A percentile compares a stretch with the other conserved stretches of the same genome.
phyloP scores from a whole-genome alignment of 1,140 invertebrate genomes.

The Ceratosolen solmsi region DNA sequence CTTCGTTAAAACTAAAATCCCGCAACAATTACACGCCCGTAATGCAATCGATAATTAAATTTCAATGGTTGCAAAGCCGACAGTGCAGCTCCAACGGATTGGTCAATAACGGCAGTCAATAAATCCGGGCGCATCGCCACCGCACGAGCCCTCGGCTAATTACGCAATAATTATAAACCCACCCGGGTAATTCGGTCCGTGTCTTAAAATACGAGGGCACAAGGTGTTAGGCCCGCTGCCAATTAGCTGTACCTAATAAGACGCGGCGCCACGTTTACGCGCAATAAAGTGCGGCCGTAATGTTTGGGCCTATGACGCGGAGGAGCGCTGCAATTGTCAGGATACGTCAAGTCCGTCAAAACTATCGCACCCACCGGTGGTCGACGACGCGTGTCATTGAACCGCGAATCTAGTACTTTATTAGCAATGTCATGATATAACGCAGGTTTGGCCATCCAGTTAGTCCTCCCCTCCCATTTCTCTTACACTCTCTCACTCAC shows the following conservation, averaged over 20 bases:
- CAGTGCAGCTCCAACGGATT: background rate
- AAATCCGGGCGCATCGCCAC: background rate
- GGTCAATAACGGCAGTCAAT: background rate
- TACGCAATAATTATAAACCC: background rate
- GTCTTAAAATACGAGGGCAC: background rate
- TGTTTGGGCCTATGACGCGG: too few species aligned
- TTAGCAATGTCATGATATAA: background rate
- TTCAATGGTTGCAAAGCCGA: background rate
- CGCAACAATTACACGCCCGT: background rate
- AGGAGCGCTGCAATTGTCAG: too few species aligned
- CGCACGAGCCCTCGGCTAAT: too few species aligned
- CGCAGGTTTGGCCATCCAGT: too few species aligned
- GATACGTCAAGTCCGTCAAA: slow-evolving; percentile 9
- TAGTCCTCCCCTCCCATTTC: too few species aligned
- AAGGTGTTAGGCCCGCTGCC: background rate
- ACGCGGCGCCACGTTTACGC: background rate
- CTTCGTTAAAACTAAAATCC: slow-evolving; percentile 4
- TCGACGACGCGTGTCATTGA: slow-evolving; percentile 30
- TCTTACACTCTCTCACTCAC: too few species aligned
- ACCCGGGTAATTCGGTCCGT: background rate
- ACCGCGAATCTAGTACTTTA: background rate
- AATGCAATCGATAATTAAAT: slow-evolving; percentile 33
- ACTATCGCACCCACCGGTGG: too few species aligned
- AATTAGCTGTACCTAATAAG: slow-evolving; percentile 21
- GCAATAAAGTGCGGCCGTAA: slow-evolving; percentile 13